These are phyloP conservation scores for Neolamprologus modestus DNA, from an alignment of 2,113 vertebrate genomes.

Conservation along the genomic window DNA sequence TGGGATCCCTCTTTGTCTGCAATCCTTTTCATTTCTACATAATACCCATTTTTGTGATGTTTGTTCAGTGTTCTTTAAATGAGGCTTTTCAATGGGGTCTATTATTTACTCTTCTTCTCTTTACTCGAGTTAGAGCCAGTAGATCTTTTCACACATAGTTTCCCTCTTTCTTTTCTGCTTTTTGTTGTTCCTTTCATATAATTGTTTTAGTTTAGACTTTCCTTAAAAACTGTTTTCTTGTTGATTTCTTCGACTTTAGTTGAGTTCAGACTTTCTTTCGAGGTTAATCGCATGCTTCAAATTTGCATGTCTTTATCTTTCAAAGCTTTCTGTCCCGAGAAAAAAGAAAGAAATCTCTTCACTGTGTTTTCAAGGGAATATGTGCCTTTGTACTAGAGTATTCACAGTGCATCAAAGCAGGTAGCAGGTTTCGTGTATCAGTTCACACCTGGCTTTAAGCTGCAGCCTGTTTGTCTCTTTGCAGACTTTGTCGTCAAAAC, in stretches of 20 bases:
- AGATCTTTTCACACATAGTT: constrained; percentile 65
- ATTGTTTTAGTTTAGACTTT: constrained; percentile 45
- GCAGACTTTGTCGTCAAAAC: constrained; percentile 84
- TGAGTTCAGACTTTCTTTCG: constrained; percentile 45
- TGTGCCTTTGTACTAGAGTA: constrained; percentile 64
- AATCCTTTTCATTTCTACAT: constrained; percentile 72
- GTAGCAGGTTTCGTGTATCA: constrained; percentile 56
- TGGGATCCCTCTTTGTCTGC: constrained; percentile 76
- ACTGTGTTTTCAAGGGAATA: constrained; percentile 66
- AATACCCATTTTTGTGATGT: constrained; percentile 73
- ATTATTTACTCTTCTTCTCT: constrained; percentile 67
- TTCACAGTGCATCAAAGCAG: constrained; percentile 79
- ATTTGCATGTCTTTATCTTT: constrained; percentile 76
- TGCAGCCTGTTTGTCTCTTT: constrained; percentile 77
- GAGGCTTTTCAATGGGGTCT: constrained; percentile 65
- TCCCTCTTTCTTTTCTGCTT: constrained; percentile 40
- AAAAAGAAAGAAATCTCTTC: constrained; percentile 34
- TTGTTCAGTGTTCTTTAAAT: constrained; percentile 75
- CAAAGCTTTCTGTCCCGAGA: constrained; percentile 58
- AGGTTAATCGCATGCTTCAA: constrained; percentile 74
- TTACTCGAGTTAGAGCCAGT: constrained; percentile 59
- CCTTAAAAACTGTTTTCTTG: constrained; percentile 45
- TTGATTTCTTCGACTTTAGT: constrained; percentile 59
- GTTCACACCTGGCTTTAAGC: constrained; percentile 36
- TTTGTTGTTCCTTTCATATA: constrained; percentile 57